Conservation (phyloP, 2,113 vertebrate species). For the Scopus umbretta region DNA sequence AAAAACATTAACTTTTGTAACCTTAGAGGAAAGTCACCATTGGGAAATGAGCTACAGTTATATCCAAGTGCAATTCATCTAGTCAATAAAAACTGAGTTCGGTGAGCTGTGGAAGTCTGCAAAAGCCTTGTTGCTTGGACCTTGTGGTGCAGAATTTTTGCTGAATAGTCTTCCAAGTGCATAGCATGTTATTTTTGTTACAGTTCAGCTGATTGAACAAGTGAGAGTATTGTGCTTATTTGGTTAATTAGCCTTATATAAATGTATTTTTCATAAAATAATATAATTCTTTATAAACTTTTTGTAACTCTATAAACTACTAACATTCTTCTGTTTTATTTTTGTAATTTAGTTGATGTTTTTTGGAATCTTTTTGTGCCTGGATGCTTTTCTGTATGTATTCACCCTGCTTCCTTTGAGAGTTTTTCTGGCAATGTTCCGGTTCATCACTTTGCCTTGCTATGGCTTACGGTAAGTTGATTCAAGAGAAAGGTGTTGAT, state of each 20-base stretch:
- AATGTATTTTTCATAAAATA: not conserved
- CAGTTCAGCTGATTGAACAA: not conserved
- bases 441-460: slow-evolving; percentile 90
- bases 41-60: not conserved
- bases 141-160: slow-evolving; percentile 2
- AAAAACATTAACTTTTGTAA: not conserved
- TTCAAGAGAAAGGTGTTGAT: not conserved
- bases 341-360: slow-evolving; percentile 86
- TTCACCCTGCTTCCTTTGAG: slow-evolving; percentile 94
- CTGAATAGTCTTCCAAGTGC: not conserved
- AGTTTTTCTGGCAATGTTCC: slow-evolving; percentile 87
- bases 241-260: not conserved
- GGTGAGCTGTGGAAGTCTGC: not conserved
- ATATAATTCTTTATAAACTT: not conserved
- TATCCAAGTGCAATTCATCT: not conserved
- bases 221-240: not conserved
- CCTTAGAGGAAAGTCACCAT: not conserved
- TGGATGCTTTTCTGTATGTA: slow-evolving; percentile 96
- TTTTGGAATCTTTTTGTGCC: slow-evolving; percentile 95
- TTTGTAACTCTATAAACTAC: not conserved
- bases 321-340: slow-evolving; percentile 39
- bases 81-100: not conserved
- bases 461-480: slow-evolving; percentile 87
- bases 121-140: not conserved
- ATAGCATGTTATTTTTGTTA: not conserved